Conservation (phyloP, 1,140 invertebrate genomes). For the Maniola jurtina region DNA sequence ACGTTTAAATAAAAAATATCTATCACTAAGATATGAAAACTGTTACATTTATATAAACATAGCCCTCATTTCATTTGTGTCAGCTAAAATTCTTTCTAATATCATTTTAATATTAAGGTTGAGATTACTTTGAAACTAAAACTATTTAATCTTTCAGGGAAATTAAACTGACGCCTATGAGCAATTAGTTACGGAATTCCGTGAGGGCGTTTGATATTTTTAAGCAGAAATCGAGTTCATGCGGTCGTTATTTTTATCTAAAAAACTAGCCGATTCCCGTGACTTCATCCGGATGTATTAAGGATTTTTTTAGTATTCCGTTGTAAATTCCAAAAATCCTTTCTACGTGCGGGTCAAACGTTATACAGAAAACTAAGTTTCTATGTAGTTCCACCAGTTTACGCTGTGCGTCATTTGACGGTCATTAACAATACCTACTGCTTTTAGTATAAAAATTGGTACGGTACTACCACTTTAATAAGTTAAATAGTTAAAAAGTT, state of each 20-base stretch:
- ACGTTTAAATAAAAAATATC: slow-evolving; percentile 41
- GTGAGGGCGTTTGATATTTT: slow-evolving; percentile 43
- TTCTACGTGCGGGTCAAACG: too few relatives aligned
- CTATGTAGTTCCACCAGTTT: too few relatives aligned
- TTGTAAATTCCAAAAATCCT: too few relatives aligned
- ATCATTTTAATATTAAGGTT: slow-evolving; percentile 23
- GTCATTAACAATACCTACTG: too few relatives aligned
- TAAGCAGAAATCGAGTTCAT: background rate
- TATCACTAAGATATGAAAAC: slow-evolving; percentile 41
- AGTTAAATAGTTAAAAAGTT: too few relatives aligned
- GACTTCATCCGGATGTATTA: too few relatives aligned
- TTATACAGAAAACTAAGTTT: too few relatives aligned
- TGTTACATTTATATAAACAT: slow-evolving; percentile 57
- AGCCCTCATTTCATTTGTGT: slow-evolving; percentile 38
- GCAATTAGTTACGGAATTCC: slow-evolving; percentile 47
- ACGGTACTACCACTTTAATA: too few relatives aligned
- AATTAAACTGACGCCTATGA: slow-evolving; percentile 46
- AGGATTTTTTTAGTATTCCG: too few relatives aligned
- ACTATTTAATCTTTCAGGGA: slow-evolving; percentile 38
- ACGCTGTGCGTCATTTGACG: too few relatives aligned
- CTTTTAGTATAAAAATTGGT: too few relatives aligned
- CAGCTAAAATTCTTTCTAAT: slow-evolving; percentile 36
- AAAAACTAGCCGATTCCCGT: too few relatives aligned
- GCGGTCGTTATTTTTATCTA: background rate
- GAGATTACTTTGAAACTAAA: slow-evolving; percentile 15